These are phyloP conservation scores for Stenchaetothrips biformis DNA, from an alignment of 2,888 invertebrate species.

Conservation along the genomic window DNA sequence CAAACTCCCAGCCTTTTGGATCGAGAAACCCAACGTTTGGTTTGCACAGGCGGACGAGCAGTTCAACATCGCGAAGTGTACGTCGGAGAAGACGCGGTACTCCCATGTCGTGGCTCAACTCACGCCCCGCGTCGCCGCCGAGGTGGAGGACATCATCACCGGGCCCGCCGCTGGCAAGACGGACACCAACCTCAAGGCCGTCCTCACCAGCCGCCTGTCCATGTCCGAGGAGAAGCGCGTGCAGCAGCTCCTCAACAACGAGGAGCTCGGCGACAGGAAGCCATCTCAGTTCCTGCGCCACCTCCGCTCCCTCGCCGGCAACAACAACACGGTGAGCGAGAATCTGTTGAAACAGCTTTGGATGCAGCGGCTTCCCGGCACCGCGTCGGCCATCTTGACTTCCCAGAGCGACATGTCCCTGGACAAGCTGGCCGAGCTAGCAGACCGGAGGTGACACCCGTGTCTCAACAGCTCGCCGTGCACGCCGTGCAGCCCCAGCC, in stretches of 20 bases:
- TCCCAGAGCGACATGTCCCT: not conserved
- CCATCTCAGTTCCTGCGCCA: not conserved
- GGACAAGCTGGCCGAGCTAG: not conserved
- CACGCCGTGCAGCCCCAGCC: too few species aligned
- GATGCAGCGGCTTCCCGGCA: not conserved
- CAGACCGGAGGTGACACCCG: not conserved
- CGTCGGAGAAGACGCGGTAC: not conserved
- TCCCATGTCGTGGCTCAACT: not conserved
- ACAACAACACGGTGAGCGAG: not conserved
- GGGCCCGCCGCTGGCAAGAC: not conserved
- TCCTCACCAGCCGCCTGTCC: not conserved
- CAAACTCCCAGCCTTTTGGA: not conserved
- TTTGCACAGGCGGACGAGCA: not conserved
- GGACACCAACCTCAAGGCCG: not conserved
- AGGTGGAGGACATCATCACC: not conserved
- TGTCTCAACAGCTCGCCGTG: too few species aligned
- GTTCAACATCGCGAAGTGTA: not conserved
- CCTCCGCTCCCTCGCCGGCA: not conserved
- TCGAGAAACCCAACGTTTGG: not conserved
- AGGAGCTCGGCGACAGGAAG: not conserved
- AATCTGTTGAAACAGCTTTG: not conserved
- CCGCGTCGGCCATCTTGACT: not conserved
- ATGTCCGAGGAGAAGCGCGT: not conserved
- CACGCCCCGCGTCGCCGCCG: not conserved
- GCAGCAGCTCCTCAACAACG: not conserved